Evolutionary conservation across 2,888 invertebrate genomes (phyloP).

Genomic region (Prosapia bicincta): DNA sequence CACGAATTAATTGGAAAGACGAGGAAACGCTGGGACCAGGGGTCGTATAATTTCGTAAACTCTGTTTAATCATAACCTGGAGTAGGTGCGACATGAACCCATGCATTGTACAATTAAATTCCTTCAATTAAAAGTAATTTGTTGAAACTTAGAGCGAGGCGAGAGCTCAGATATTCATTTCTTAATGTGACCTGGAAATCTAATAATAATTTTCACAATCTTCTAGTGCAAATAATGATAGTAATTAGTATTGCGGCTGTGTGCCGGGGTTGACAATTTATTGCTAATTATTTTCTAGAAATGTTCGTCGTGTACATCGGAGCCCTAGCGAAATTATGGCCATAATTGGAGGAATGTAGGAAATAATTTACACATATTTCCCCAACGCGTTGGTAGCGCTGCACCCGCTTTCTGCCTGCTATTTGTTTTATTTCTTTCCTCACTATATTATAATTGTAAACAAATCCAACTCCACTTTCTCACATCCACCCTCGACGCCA

Average conservation of each 20-base stretch:
- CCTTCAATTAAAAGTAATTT: conserved; percentile 12
- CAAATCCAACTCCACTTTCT: not conserved
- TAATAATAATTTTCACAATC: conserved; percentile 12
- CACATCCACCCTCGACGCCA: not conserved
- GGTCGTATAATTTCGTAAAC: not conserved
- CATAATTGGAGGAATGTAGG: conserved; percentile 26
- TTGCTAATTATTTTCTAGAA: conserved; percentile 29
- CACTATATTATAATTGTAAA: conserved; percentile 4
- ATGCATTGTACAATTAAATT: conserved; percentile 1
- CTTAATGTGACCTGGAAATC: conserved; percentile 7
- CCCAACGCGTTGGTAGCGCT: not conserved
- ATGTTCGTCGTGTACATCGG: not conserved
- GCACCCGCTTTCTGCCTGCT: not conserved
- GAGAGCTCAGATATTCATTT: not conserved
- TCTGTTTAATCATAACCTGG: not conserved
- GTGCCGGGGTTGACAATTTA: conserved; percentile 26
- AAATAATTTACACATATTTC: conserved; percentile 27
- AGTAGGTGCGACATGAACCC: not conserved
- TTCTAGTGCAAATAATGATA: conserved; percentile 24
- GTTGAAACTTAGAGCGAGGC: conserved; percentile 1
- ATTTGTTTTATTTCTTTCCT: not conserved
- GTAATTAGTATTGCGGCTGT: conserved; percentile 19
- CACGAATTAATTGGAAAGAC: not conserved
- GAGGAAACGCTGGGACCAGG: not conserved
- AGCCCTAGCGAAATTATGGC: conserved; percentile 19